phyloP scores from a whole-genome alignment of 2,797 vertebrate species.

The Gambelia wislizenii region DNA sequence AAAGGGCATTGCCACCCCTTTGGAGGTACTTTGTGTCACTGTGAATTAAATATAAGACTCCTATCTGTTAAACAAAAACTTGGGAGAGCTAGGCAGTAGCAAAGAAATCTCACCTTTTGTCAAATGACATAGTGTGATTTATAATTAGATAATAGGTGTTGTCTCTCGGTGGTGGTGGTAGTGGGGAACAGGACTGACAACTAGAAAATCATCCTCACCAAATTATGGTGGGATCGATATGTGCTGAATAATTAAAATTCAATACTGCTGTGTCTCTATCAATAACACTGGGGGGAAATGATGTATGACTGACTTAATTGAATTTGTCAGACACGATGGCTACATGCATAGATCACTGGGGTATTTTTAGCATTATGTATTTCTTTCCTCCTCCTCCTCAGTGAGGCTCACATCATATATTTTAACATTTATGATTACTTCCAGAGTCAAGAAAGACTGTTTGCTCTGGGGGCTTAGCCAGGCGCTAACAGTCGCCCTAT shows the following conservation, averaged over 20 bases:
- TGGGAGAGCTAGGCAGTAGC: neutral
- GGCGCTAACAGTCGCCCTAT: slow-evolving; percentile 61
- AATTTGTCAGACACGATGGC: slow-evolving; percentile 79
- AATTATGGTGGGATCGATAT: slow-evolving; percentile 83
- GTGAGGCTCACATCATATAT: slow-evolving; percentile 60
- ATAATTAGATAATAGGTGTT: slow-evolving; percentile 82
- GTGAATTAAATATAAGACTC: slow-evolving; percentile 57
- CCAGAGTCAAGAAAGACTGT: slow-evolving; percentile 43
- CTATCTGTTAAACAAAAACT: slow-evolving; percentile 52
- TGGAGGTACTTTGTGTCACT: slow-evolving; percentile 51
- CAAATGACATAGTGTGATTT: slow-evolving; percentile 78
- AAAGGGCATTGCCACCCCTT: slow-evolving; percentile 68
- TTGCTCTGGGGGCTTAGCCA: slow-evolving; percentile 59
- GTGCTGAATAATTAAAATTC: slow-evolving; percentile 87
- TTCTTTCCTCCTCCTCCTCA: slow-evolving; percentile 66
- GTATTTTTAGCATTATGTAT: slow-evolving; percentile 82
- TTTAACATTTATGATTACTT: slow-evolving; percentile 71
- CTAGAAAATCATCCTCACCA: slow-evolving; percentile 79
- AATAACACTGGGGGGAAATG: slow-evolving; percentile 80
- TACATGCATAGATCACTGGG: slow-evolving; percentile 73
- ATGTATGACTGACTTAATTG: slow-evolving; percentile 83
- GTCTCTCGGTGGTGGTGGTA: slow-evolving; percentile 65
- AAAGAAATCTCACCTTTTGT: slow-evolving; percentile 68
- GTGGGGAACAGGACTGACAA: slow-evolving; percentile 64
- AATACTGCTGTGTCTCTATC: slow-evolving; percentile 79